Evolutionary conservation across 2,113 vertebrate genomes (phyloP).

Genomic region (Antigone vipio): DNA sequence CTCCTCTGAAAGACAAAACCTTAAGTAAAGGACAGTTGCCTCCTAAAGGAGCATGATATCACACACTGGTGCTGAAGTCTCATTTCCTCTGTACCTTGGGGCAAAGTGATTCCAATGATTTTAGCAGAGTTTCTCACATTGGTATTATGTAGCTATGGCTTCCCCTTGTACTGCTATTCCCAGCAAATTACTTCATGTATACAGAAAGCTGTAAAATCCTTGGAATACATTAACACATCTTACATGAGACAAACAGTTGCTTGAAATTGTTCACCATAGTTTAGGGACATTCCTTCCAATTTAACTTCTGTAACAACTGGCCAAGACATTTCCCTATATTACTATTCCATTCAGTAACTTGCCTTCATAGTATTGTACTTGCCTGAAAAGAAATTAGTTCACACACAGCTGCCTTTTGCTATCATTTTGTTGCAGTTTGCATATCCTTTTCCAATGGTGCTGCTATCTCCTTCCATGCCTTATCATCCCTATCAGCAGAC

Average conservation of each 20-base stretch:
- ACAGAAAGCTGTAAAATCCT: background rate
- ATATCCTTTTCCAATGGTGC: background rate
- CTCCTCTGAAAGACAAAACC: background rate
- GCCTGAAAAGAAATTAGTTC: background rate
- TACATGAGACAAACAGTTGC: background rate
- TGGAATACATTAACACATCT: background rate
- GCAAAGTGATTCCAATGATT: background rate
- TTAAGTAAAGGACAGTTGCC: background rate
- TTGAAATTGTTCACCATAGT: background rate
- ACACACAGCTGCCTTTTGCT: background rate
- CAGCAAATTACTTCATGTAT: background rate
- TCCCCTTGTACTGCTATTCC: background rate
- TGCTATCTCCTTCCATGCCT: background rate
- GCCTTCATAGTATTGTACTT: background rate
- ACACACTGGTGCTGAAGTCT: background rate
- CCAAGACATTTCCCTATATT: background rate
- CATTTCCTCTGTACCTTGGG: background rate
- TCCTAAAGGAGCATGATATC: background rate
- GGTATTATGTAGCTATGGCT: background rate
- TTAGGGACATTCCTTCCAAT: background rate
- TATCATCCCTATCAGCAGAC: background rate
- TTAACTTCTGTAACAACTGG: background rate
- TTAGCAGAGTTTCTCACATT: background rate
- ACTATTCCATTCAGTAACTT: background rate
- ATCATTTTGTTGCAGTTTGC: background rate